Percentiles rank a stretch among this genome's conserved stretches.
Evolutionary conservation across 2,113 vertebrate species (phyloP).

Genomic region (Channa maculata): DNA sequence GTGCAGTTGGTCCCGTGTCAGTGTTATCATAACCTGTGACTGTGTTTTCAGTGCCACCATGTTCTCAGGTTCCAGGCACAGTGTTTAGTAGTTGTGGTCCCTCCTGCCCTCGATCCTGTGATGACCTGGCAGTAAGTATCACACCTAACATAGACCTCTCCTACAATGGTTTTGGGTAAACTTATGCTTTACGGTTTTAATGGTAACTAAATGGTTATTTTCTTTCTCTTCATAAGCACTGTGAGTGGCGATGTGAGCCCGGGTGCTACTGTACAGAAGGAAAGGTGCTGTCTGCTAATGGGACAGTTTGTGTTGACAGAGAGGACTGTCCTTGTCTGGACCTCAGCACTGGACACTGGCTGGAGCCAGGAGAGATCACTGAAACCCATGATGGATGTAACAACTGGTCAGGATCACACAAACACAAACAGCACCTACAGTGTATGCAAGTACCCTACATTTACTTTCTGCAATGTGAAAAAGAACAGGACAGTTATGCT

Average conservation of each 20-base stretch:
- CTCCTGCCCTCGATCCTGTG: conserved; percentile 89
- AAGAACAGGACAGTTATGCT: neutral
- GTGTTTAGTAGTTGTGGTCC: conserved; percentile 88
- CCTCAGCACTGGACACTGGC: conserved; percentile 72
- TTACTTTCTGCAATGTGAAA: neutral
- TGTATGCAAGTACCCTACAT: neutral
- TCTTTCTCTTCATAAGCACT: conserved; percentile 77
- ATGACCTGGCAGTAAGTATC: conserved; percentile 86
- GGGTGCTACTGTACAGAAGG: conserved; percentile 90
- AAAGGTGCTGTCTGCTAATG: conserved; percentile 82
- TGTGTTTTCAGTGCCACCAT: conserved; percentile 79
- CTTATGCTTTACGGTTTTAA: neutral
- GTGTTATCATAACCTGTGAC: neutral
- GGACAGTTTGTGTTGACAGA: conserved; percentile 79
- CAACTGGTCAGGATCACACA: conserved; percentile 86
- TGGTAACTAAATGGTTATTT: neutral
- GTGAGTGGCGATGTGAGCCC: conserved; percentile 87
- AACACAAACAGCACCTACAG: neutral
- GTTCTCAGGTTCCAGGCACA: conserved; percentile 81
- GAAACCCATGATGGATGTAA: conserved; percentile 85
- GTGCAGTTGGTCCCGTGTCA: neutral
- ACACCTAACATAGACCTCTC: neutral
- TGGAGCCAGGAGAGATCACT: conserved; percentile 72
- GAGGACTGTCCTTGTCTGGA: conserved; percentile 86
- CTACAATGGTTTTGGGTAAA: neutral